Base-by-base conservation (phyloP, 2,113 vertebrate genomes). In the Galemys pyrenaicus region DNA sequence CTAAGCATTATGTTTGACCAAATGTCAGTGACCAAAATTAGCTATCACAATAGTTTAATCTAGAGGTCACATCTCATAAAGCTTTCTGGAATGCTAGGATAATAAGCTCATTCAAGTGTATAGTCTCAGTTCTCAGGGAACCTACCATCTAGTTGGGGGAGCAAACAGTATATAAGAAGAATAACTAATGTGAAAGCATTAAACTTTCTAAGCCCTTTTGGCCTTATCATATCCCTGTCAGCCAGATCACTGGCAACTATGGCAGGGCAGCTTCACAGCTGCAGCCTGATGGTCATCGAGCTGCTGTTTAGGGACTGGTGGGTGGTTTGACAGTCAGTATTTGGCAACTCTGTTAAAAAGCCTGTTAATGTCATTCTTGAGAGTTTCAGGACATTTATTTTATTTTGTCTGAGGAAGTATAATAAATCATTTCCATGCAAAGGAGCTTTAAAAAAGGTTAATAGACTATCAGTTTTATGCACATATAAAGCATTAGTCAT, bases 391-490 rank as follows among this genome's bases (percentile, higher is more conserved):
- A 16, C 13, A 24, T 80, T 65, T 71, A 80, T 54, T 79, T 74
- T 80, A 74, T 49, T 94, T 67, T 87, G 16, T 92, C 95, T 73
- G 9, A 74, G 26, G 16, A 88, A 51, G 49, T 8, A 56, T 88
- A 41, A 78, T 68, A 93, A 85, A 62, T 88, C 51, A 82, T 87
- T 46, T 60, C 13, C 44, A 91, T 44, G 12, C 4, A 73, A 88
- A 81, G 80, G 44, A 28, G 41, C 11, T 67, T 35, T 92, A 88
- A 51, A 88, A 51, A 85, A 22, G 44, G 37, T 65, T 49, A 58
- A 92, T 81, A 88, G 75, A 75, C 11, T 51, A 87, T 35, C 3
- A 62, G 86, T 13, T 49, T 93, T 68, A 81, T 56, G 6, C 89
- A 73, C 81, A 17, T 39, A 13, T n/a, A 64, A 82, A 92, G 8